phyloP scores from a whole-genome alignment of 1,140 invertebrate species.

The Musca domestica region DNA sequence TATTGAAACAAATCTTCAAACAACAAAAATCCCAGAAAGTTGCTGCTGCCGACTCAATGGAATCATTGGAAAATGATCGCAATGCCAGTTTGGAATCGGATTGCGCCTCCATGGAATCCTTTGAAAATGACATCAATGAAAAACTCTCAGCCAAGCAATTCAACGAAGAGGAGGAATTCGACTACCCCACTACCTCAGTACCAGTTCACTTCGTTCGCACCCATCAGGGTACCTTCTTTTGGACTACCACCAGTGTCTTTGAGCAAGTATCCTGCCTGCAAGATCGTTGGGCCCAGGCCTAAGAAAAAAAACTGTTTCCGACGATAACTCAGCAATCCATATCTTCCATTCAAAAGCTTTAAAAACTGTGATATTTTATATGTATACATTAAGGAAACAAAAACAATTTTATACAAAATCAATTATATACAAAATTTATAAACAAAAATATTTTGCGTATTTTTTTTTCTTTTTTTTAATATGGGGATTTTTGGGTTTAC shows the following conservation, averaged over 20 bases:
- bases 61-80: conserved; percentile 48
- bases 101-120: conserved; percentile 40
- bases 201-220: conserved; percentile 59
- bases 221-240: conserved; percentile 59
- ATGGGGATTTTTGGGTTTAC: too few species aligned
- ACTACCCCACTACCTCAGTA: conserved; percentile 50
- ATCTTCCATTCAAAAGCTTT: too few species aligned
- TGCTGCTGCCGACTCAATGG: conserved; percentile 47
- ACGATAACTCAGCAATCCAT: too few species aligned
- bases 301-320: neutral
- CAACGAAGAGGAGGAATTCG: conserved; percentile 47
- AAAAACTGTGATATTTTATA: too few species aligned
- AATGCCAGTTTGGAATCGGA: conserved; percentile 42
- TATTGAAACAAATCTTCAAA: conserved; percentile 44
- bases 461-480: too few species aligned
- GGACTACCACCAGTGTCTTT: conserved; percentile 56
- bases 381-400: too few species aligned
- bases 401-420: too few species aligned
- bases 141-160: conserved; percentile 38
- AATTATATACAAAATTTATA: too few species aligned
- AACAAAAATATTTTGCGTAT: too few species aligned
- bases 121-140: conserved; percentile 49
- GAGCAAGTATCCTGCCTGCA: conserved; percentile 50
- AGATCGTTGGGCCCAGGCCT: conserved; percentile 58
- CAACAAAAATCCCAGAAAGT: conserved; percentile 43